A percentile compares a stretch with the other conserved stretches of the same genome.
Evolutionary conservation across 2,113 vertebrate genomes (phyloP).

Genomic region (Myotis yumanensis): DNA sequence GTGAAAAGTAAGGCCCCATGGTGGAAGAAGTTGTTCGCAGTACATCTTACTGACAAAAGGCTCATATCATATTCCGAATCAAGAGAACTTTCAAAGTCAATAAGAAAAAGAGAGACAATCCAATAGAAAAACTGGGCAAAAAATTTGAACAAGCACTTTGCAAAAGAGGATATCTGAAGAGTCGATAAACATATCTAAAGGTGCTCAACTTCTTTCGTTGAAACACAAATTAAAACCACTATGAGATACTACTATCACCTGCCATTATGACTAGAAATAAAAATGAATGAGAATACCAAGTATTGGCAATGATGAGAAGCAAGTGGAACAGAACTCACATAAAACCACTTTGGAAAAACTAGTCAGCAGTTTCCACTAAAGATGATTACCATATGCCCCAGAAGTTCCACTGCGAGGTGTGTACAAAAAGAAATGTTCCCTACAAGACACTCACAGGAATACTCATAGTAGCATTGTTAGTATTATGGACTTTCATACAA

Average conservation of each 20-base stretch:
- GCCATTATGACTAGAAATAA: background rate
- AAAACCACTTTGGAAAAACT: background rate
- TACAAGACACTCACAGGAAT: background rate
- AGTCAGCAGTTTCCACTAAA: background rate
- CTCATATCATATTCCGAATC: background rate
- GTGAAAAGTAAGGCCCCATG: background rate
- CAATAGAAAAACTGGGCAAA: background rate
- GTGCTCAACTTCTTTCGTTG: background rate
- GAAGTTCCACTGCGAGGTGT: background rate
- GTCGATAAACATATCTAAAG: background rate
- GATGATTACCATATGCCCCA: background rate
- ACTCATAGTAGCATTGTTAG: background rate
- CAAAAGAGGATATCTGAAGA: background rate
- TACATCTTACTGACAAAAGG: background rate
- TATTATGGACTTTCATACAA: background rate
- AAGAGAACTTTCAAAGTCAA: background rate
- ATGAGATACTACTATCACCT: background rate
- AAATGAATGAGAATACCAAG: background rate
- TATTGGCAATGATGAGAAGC: background rate
- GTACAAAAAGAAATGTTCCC: background rate
- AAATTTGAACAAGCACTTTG: background rate
- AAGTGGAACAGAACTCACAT: background rate
- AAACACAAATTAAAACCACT: constrained; percentile 25
- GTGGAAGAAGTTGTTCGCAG: background rate
- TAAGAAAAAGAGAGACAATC: background rate